Conservation (phyloP, 2,888 invertebrate genomes). For the Mesorhabditis spiculigera region DNA sequence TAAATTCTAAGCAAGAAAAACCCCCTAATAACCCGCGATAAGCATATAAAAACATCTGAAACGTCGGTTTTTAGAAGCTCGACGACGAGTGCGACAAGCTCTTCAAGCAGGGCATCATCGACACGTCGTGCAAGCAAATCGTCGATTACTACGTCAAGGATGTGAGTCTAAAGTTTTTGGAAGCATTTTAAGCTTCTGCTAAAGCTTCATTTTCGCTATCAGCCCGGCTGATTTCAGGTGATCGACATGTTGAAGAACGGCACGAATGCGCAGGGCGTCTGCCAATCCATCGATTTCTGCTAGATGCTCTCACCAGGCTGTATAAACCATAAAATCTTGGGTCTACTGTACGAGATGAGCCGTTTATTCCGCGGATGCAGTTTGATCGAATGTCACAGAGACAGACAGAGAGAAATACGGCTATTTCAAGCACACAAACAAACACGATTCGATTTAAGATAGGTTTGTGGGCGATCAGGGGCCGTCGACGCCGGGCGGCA, state of each 20-base stretch:
- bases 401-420: too few species aligned
- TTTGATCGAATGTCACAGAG: too few species aligned
- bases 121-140: neutral
- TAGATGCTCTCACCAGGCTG: neutral
- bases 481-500: too few species aligned
- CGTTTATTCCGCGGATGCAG: too few species aligned
- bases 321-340: too few species aligned
- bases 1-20: too few species aligned
- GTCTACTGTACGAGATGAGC: too few species aligned
- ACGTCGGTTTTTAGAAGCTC: neutral
- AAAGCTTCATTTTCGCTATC: too few species aligned
- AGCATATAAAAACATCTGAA: neutral
- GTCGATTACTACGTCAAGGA: neutral
- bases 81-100: neutral
- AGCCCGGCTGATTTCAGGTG: neutral
- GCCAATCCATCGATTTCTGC: neutral
- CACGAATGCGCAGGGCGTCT: neutral
- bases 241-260: neutral
- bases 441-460: too few species aligned
- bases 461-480: too few species aligned
- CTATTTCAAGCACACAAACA: too few species aligned
- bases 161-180: neutral
- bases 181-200: neutral
- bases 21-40: too few species aligned
- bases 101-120: neutral